Base-by-base conservation (phyloP, 2,797 vertebrate species). In the Odontamblyopus rebecca region DNA sequence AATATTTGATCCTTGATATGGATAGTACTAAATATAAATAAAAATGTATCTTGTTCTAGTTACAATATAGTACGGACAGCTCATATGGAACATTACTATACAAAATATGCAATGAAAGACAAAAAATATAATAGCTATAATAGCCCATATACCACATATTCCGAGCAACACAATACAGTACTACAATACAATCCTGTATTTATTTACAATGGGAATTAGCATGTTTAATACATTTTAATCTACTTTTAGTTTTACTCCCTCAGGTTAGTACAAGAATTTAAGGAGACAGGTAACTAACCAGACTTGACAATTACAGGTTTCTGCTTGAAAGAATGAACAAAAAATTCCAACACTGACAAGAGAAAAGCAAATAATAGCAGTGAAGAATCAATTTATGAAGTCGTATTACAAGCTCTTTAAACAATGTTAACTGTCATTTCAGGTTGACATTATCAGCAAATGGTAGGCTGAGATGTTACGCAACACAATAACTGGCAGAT, bases 301-400 rank as follows among this genome's bases (percentile, higher is more conserved):
- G 2, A 19, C 30, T 11, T 35, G 18, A 30, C 27, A 61, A 30
- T 18, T 16, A 15, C 29, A 30, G 5, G 59, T 30, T 61, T 61
- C 59, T 30, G 27, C 29, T 61, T 61, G 8, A 62, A 35, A n/a
- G 32, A 32, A 62, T n/a, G 57, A 89, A 86, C 78, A 61, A 71
- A 81, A 73, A 82, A 88, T 85, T 89, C 83, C 86, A 74, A 82
- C 85, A 82, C 74, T 82, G 82, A 88, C 51, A 64, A 71, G 70
- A 72, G 73, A 65, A 64, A 64, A 80, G 74, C 67, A 78, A 75
- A 71, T 27, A 61, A 65, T 63, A 60, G 44, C 41, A 61, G 27
- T 53, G 76, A 68, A 66, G 76, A 67, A 65, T 12, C 27, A 18
- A 32, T 32, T 67, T 32, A 53, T 67, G 29, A 67, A 54, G 48